Conservation (phyloP, 2,888 invertebrate genomes). For the Tachina fera region DNA sequence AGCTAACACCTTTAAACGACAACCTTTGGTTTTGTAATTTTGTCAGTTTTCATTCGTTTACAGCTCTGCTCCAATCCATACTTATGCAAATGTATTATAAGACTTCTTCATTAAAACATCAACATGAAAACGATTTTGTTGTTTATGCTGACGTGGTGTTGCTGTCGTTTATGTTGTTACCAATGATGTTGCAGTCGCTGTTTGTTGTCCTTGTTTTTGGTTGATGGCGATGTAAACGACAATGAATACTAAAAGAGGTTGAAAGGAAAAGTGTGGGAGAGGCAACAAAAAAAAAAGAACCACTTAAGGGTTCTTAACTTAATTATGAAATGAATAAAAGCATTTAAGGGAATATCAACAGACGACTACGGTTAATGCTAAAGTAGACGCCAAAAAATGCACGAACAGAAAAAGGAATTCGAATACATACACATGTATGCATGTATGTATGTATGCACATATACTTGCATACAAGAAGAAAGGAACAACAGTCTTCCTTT, state of each 20-base stretch:
- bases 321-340: constrained; percentile 74
- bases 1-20: too few relatives aligned
- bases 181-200: constrained; percentile 31
- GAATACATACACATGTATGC: neutral
- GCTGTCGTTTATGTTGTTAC: constrained; percentile 5
- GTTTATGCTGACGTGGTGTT: constrained; percentile 39
- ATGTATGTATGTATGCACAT: too few relatives aligned
- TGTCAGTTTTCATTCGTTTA: constrained; percentile 12
- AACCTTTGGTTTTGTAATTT: neutral
- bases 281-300: constrained; percentile 46
- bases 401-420: neutral
- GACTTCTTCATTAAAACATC: constrained; percentile 67
- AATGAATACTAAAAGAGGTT: constrained; percentile 45
- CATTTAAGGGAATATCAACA: constrained; percentile 67
- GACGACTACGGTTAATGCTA: constrained; percentile 27
- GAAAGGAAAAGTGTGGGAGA: constrained; percentile 64
- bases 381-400: constrained; percentile 17
- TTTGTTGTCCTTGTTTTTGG: constrained; percentile 53
- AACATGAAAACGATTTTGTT: constrained; percentile 59
- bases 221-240: constrained; percentile 43
- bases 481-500: neutral
- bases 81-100: constrained; percentile 30
- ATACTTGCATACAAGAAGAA: constrained; percentile 8
- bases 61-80: constrained; percentile 33
- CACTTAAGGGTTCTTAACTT: constrained; percentile 73